Evolutionary conservation across 2,113 vertebrate species (phyloP), one percentile per base, ranked within the genome.

Genomic region (Motacilla tschutschensis): DNA sequence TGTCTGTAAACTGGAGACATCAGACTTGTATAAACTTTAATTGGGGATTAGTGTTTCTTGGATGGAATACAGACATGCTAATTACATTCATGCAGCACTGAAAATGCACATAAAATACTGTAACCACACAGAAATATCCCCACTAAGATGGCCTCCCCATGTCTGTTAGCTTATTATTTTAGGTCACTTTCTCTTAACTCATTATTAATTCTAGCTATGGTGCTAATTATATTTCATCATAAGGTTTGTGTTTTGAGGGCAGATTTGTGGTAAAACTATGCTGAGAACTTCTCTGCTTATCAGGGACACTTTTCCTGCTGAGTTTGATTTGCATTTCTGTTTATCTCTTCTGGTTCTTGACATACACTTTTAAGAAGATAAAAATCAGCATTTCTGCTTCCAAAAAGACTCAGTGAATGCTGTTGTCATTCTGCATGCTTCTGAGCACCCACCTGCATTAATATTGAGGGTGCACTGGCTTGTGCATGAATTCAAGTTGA

Each of bases 331-430:
- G 33, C 33, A 55, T 90, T 92, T 90, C 73, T 92, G 36, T 69
- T 93, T 83, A 33, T 63, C 54, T 86, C 66, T 63, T 75, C 62
- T 84, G 69, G 71, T 47, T 88, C 55, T 82, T 84, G 48, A 74
- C 54, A n/a, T 59, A 75, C 8, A 12, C 73, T 79, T 93, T 84
- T 58, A 88, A 83, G 41, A 67, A 74, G 64, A 35, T 63, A 91
- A 70, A 85, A 93, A 91, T 93, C 75, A 79, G 71, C 82, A 66
- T 41, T 80, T 46, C 53, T 94, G 28, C 79, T 95, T 95, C 80
- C 57, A 83, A 53, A 89, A 81, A 67, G 10, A 58, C 76, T 62
- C 35, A 69, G 83, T 57, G 43, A 79, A 16, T 80, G n/a, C 82
- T 74, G 79, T 91, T 95, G 89, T 83, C 40, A 38, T 79, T 75